Percentiles rank a stretch among this genome's conserved stretches.
phyloP scores from a whole-genome alignment of 1,140 invertebrate species.

The Drosophila sulfurigaster region DNA sequence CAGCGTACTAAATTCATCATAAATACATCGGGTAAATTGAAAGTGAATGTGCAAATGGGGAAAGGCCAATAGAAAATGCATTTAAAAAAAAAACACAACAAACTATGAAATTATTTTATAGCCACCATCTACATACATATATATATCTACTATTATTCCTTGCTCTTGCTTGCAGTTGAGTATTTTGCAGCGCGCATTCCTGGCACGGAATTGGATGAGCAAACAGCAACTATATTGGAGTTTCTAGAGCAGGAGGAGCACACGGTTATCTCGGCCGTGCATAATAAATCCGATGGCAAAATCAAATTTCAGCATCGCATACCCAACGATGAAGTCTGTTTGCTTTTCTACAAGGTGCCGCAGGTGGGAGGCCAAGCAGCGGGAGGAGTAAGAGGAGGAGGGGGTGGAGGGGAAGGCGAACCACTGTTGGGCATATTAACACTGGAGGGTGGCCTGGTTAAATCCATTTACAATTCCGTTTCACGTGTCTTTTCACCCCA shows the following conservation, averaged over 20 bases:
- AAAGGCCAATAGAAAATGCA: background rate
- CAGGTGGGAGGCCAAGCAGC: constrained; percentile 58
- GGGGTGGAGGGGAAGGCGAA: constrained; percentile 32
- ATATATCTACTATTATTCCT: too few relatives aligned
- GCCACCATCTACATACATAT: background rate
- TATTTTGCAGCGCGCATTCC: constrained; percentile 74
- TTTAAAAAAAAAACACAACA: background rate
- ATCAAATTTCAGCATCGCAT: constrained; percentile 84
- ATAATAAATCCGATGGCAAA: constrained; percentile 79
- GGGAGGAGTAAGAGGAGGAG: background rate
- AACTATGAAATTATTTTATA: constrained; percentile 21
- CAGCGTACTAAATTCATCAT: constrained; percentile 73
- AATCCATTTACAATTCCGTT: constrained; percentile 85
- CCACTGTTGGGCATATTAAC: constrained; percentile 82
- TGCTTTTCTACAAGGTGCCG: constrained; percentile 85
- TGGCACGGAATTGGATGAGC: constrained; percentile 71
- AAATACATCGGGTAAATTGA: constrained; percentile 65
- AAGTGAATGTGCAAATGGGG: background rate
- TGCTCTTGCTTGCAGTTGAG: constrained; percentile 58
- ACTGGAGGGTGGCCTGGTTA: constrained; percentile 84
- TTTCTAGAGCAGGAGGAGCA: constrained; percentile 84
- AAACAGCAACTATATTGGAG: constrained; percentile 78
- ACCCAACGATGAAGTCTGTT: constrained; percentile 81
- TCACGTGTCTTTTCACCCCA: constrained; percentile 84
- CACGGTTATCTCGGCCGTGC: constrained; percentile 80